Base-by-base conservation (phyloP, 2,113 vertebrate genomes). In the Toxotes chatareus region DNA sequence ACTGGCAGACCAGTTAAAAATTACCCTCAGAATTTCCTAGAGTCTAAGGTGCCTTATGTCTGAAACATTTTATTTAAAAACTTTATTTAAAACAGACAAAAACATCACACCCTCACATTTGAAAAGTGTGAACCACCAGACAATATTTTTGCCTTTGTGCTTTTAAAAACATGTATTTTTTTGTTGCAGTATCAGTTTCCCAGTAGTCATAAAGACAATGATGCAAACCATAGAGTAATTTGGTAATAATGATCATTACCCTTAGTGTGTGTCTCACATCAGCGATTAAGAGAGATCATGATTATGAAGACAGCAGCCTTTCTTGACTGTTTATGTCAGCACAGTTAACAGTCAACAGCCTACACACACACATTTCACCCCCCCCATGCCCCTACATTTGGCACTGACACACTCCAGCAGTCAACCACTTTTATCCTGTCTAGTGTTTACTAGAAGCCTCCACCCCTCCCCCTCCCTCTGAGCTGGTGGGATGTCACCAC, bases 361-460 rank as follows among this genome's bases (percentile, higher is more conserved):
- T 31, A 65, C n/a, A 31, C 49, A 51, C 27, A 27, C 27, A 27
- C 27, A 27, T 27, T 9, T 82, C 60, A 73, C 59, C 71, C 11
- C 57, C 57, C 23, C 8, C 44, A 7, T 60, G 31, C 56, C 77
- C 85, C 47, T 7, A 23, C 47, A 6, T 53, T 83, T 84, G 65
- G 49, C 76, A 72, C 27, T 3, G 3, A 59, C 55, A 56, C 69
- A 36, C 53, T 23, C 32, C 53, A 14, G 0, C 73, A 71, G 21
- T 75, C 64, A 84, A 84, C 71, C 67, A 65, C 75, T 59, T 84
- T 67, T 77, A 85, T 80, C 69, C 75, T 51, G 1, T 12, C 9
- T 51, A 23, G 40, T 93, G 91, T 92, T 93, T 92, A 90, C 90
- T 66, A 79, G 82, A 89, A 74, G 27, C 6, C 5, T 56, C 19